These are phyloP conservation scores for Limenitis camilla DNA, from an alignment of 2,888 invertebrate genomes.

Conservation along the genomic window DNA sequence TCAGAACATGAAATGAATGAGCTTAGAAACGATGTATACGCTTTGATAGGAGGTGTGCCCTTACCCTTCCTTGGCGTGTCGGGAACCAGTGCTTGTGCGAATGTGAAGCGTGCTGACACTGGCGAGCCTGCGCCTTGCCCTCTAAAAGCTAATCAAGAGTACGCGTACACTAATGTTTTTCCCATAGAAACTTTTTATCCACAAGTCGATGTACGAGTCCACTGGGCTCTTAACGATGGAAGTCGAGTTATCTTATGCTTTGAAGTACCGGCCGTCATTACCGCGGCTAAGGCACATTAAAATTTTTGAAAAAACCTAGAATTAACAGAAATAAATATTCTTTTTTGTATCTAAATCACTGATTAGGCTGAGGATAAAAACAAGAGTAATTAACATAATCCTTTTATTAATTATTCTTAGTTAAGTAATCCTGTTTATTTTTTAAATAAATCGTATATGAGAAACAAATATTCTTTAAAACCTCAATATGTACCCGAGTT, in stretches of 20 bases:
- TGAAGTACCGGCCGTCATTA: conserved; percentile 77
- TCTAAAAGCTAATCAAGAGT: conserved; percentile 76
- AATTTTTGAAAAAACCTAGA: no score
- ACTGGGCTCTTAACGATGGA: conserved; percentile 74
- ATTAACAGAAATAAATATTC: no score
- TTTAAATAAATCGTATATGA: no score
- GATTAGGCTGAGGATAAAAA: no score
- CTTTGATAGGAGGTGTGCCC: conserved; percentile 67
- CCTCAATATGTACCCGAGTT: no score
- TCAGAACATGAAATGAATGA: conserved; percentile 61
- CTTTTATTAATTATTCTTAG: no score
- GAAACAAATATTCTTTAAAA: no score
- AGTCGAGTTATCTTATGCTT: conserved; percentile 75
- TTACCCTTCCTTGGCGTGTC: conserved; percentile 84
- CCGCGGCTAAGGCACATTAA: conserved; percentile 20
- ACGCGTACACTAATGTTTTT: conserved; percentile 76
- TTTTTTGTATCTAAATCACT: no score
- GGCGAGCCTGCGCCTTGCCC: conserved; percentile 77
- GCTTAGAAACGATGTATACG: conserved; percentile 73
- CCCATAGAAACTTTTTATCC: conserved; percentile 68
- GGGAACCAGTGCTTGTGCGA: conserved; percentile 77
- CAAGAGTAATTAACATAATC: no score
- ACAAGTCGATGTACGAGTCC: conserved; percentile 65
- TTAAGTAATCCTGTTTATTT: no score
- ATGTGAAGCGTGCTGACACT: conserved; percentile 52